Evolutionary conservation across 2,888 invertebrate genomes (phyloP).

Genomic region (Meta bourneti): DNA sequence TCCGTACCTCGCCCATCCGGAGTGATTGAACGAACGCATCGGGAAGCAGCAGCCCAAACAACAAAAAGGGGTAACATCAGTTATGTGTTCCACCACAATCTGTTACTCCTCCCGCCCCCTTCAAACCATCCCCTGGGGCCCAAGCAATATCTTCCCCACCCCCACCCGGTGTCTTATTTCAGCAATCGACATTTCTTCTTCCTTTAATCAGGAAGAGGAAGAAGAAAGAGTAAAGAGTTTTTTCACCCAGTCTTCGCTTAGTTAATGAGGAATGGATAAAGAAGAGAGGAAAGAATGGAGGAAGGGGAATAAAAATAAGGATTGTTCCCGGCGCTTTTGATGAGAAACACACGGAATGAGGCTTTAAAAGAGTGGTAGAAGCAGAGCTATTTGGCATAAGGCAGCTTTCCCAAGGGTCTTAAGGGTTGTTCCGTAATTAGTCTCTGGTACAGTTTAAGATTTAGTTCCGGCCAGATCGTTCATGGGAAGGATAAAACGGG

Average conservation of each 20-base stretch:
- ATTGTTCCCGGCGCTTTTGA: constrained; percentile 32
- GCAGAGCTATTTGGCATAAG: constrained; percentile 25
- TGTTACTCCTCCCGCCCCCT: constrained; percentile 25
- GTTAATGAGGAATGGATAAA: constrained; percentile 59
- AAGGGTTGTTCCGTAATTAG: constrained; percentile 37
- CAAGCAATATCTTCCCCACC: not conserved
- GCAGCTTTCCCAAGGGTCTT: constrained; percentile 34
- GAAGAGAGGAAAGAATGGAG: not conserved
- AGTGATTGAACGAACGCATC: constrained; percentile 47
- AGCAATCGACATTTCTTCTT: constrained; percentile 20
- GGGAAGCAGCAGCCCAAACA: constrained; percentile 20
- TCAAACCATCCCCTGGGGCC: constrained; percentile 23
- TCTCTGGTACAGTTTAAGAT: not conserved
- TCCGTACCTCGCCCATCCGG: not conserved
- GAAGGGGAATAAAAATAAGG: constrained; percentile 22
- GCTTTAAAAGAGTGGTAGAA: constrained; percentile 26
- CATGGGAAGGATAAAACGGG: not conserved
- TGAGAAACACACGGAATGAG: constrained; percentile 43
- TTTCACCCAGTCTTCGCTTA: constrained; percentile 54
- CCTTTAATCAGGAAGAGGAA: constrained; percentile 45
- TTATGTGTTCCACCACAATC: constrained; percentile 51
- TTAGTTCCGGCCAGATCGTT: constrained; percentile 8
- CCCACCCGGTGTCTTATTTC: constrained; percentile 51
- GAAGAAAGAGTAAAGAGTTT: constrained; percentile 6
- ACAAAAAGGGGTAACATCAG: constrained; percentile 48